Percentiles rank a stretch among this genome's conserved stretches.
Conservation (phyloP, 1,140 invertebrate species). For the Drosophila pseudoananassae region DNA sequence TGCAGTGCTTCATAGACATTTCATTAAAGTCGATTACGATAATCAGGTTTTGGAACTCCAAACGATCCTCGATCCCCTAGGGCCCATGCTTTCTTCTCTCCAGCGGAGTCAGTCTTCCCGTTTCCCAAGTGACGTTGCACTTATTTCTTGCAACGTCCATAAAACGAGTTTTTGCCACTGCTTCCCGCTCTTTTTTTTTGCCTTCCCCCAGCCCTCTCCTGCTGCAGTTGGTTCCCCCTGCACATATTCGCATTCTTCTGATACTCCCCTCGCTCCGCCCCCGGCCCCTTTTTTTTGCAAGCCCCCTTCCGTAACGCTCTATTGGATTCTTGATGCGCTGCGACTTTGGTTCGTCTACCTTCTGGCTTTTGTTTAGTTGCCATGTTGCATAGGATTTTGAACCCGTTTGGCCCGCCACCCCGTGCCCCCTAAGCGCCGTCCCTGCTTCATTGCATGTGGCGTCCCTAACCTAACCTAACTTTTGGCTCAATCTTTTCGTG, state of each 20-base stretch:
- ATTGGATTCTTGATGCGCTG: constrained; percentile 55
- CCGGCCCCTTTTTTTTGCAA: constrained; percentile 20
- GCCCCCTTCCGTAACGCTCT: constrained; percentile 51
- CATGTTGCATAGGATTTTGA: constrained; percentile 83
- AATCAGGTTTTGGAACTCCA: constrained; percentile 54
- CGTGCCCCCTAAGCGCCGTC: constrained; percentile 3
- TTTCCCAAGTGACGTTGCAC: constrained; percentile 68
- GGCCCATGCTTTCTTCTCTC: constrained; percentile 9
- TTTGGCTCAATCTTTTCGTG: constrained; percentile 55
- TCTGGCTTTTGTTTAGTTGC: constrained; percentile 69
- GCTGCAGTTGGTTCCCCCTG: constrained; percentile 3
- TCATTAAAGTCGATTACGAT: constrained; percentile 24
- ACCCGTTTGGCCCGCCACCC: constrained; percentile 62
- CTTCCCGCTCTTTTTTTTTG: constrained; percentile 54
- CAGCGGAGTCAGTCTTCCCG: background rate
- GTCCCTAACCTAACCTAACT: constrained; percentile 83
- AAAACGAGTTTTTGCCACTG: constrained; percentile 51
- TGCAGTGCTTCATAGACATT: constrained; percentile 5
- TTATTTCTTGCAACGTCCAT: constrained; percentile 38
- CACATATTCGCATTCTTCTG: constrained; percentile 11
- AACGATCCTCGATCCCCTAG: constrained; percentile 45
- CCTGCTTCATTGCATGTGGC: constrained; percentile 52
- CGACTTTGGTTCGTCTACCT: constrained; percentile 75
- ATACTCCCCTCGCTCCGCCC: background rate
- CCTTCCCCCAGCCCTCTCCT: background rate